These are phyloP conservation scores for Leucophenga maculata DNA, from an alignment of 2,888 invertebrate genomes.

Conservation along the genomic window DNA sequence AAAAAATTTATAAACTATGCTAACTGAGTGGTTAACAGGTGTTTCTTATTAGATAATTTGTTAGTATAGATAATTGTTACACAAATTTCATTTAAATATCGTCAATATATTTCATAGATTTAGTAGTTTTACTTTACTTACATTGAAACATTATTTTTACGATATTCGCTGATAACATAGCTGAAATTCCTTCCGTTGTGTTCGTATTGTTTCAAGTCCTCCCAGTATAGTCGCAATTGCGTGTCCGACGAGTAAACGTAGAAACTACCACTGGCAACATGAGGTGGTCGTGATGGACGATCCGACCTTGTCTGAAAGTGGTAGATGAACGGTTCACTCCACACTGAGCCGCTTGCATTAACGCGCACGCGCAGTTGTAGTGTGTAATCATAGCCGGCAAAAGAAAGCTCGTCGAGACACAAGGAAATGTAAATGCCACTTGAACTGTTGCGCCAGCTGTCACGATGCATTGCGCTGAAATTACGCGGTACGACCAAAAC, in stretches of 20 bases:
- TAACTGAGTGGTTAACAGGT: too few species aligned
- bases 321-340: conserved; percentile 80
- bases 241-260: conserved; percentile 77
- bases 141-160: conserved; percentile 51
- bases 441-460: conserved; percentile 49
- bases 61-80: too few species aligned
- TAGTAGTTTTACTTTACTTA: conserved; percentile 52
- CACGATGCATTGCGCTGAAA: conserved; percentile 38
- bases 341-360: conserved; percentile 71
- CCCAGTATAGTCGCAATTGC: conserved; percentile 85
- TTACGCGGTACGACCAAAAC: conserved; percentile 57
- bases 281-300: conserved; percentile 79
- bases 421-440: conserved; percentile 48
- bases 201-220: conserved; percentile 78
- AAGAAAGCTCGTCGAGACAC: conserved; percentile 56
- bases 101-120: too few species aligned
- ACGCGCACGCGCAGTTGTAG: conserved; percentile 78
- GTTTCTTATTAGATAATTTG: too few species aligned
- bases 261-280: conserved; percentile 82
- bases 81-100: too few species aligned
- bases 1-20: too few species aligned
- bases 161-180: conserved; percentile 76
- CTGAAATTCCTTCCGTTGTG: conserved; percentile 83
- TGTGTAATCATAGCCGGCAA: conserved; percentile 75
- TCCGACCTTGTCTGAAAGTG: conserved; percentile 76